phyloP scores from a whole-genome alignment of 2,888 invertebrate genomes.

The Mesodorylaimus sp. region DNA sequence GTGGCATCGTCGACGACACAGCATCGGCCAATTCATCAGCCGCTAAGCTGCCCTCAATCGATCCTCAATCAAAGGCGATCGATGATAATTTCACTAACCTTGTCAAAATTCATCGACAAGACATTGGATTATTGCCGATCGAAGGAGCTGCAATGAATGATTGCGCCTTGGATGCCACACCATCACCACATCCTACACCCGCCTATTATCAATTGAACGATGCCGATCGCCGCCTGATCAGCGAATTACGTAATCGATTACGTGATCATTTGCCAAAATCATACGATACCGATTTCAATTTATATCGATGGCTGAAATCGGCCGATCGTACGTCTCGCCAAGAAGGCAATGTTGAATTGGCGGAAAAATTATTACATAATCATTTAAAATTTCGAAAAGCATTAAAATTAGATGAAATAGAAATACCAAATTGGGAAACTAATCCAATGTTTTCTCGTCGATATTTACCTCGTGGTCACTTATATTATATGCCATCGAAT shows the following conservation, averaged over 20 bases:
- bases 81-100: no score
- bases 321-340: conserved; percentile 19
- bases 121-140: no score
- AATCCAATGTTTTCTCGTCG: conserved; percentile 23
- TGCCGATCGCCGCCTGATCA: no score
- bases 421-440: conserved; percentile 20
- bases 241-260: not conserved
- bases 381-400: conserved; percentile 24
- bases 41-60: no score
- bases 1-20: no score
- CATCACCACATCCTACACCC: no score
- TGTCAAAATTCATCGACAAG: no score
- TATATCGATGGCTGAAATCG: conserved; percentile 26
- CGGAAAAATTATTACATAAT: conserved; percentile 22
- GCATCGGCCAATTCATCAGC: no score
- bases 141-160: no score
- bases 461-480: conserved; percentile 22
- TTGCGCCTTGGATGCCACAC: no score
- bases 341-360: conserved; percentile 22
- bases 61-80: no score
- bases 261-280: conserved; percentile 7
- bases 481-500: conserved; percentile 15
- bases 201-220: no score
- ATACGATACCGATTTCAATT: conserved; percentile 29
- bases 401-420: conserved; percentile 11